These are phyloP conservation scores for Columbina picui DNA, from an alignment of 2,113 vertebrate species.

Conservation along the genomic window DNA sequence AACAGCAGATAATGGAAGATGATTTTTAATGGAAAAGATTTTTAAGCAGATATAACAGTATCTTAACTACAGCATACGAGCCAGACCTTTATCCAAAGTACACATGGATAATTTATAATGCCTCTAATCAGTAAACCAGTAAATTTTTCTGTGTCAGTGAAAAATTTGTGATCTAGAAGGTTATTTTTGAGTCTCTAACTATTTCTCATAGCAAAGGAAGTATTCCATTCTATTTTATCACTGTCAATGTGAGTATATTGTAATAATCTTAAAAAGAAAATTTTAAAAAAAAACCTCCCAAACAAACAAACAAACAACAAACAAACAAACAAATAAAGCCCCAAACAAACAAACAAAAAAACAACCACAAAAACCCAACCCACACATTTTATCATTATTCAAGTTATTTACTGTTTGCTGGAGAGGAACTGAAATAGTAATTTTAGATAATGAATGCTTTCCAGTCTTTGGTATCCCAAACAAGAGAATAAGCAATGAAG, in stretches of 20 bases:
- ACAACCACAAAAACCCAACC: background rate
- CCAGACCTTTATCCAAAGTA: background rate
- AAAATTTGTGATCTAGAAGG: slow-evolving; percentile 9
- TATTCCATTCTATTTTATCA: slow-evolving; percentile 31
- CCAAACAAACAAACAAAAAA: no score
- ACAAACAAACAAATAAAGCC: no score
- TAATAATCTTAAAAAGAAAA: background rate
- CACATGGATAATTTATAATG: background rate
- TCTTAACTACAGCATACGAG: background rate
- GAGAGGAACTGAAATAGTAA: background rate
- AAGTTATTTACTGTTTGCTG: slow-evolving; percentile 16
- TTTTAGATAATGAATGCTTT: background rate
- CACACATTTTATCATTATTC: background rate
- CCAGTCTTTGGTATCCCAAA: background rate
- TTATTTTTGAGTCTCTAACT: background rate
- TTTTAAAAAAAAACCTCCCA: background rate
- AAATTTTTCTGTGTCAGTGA: background rate
- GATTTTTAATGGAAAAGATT: background rate
- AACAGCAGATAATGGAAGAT: background rate
- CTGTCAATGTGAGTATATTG: background rate
- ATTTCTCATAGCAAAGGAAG: slow-evolving; percentile 3
- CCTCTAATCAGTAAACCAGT: background rate
- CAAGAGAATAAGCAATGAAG: background rate
- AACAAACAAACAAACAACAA: no score
- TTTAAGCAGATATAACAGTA: background rate